phyloP scores from a whole-genome alignment of 2,113 vertebrate species.

The Silurus meridionalis region DNA sequence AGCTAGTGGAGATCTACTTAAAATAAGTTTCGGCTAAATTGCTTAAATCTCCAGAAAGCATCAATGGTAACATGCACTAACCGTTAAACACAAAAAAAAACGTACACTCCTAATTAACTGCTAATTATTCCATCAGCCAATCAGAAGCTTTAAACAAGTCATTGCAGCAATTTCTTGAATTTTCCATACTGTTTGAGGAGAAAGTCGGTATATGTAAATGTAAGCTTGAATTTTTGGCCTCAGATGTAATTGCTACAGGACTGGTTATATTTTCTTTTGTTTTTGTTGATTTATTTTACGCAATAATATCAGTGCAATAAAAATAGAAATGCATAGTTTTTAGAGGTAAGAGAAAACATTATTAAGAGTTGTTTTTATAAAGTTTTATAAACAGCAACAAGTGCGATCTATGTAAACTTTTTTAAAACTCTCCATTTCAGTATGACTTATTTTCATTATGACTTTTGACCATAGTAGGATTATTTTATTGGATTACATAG shows the following conservation, averaged over 20 bases:
- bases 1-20: not conserved
- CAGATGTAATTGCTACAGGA: no score
- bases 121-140: not conserved
- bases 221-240: not conserved
- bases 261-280: no score
- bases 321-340: not conserved
- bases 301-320: not conserved
- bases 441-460: not conserved
- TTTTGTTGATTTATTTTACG: no score
- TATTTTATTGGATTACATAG: not conserved
- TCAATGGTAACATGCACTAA: not conserved
- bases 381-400: not conserved
- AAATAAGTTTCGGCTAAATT: not conserved
- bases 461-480: slow-evolving; percentile 38
- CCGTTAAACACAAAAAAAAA: not conserved
- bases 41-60: not conserved
- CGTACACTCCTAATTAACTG: not conserved
- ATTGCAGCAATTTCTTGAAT: not conserved
- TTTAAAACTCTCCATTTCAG: not conserved
- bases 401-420: not conserved
- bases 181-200: not conserved
- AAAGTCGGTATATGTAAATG: not conserved
- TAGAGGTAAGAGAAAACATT: not conserved
- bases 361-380: not conserved
- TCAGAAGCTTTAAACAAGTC: not conserved